Conservation (phyloP, 2,113 vertebrate species). For the Heterocephalus glaber region DNA sequence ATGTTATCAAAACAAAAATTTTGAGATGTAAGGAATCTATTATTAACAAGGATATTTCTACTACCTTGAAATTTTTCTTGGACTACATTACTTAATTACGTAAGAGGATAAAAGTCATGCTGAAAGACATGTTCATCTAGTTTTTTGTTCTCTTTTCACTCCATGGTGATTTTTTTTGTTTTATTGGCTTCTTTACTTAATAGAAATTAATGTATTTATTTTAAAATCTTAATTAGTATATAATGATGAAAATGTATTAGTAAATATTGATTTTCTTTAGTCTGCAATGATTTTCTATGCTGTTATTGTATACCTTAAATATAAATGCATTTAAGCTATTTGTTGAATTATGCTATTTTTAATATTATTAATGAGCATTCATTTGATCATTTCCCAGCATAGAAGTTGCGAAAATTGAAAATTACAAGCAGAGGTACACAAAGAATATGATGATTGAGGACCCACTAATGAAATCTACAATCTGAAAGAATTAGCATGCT, state of each 20-base stretch:
- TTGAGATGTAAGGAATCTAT: not conserved
- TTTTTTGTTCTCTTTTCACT: not conserved
- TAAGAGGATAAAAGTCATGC: not conserved
- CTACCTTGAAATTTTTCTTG: constrained; percentile 2
- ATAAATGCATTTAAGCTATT: constrained; percentile 62
- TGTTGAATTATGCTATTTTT: not conserved
- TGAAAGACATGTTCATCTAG: not conserved
- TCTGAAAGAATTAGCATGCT: constrained; percentile 62
- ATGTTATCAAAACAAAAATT: not conserved
- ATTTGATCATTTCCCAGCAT: constrained; percentile 30
- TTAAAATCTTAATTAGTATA: constrained; percentile 39
- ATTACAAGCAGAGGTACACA: not conserved
- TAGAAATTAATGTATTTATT: not conserved
- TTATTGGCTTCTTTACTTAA: not conserved
- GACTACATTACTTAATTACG: not conserved
- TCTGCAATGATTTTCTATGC: not conserved
- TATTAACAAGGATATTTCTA: not conserved
- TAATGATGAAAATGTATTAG: constrained; percentile 31
- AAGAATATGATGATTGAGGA: constrained; percentile 53
- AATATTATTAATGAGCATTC: constrained; percentile 41
- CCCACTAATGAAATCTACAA: constrained; percentile 70
- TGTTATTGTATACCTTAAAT: constrained; percentile 48
- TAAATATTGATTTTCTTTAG: constrained; percentile 46
- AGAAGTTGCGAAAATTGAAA: constrained; percentile 63
- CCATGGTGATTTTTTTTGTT: not conserved